Evolutionary conservation across 1,140 invertebrate genomes (phyloP).

Genomic region (Drosophila sp.): DNA sequence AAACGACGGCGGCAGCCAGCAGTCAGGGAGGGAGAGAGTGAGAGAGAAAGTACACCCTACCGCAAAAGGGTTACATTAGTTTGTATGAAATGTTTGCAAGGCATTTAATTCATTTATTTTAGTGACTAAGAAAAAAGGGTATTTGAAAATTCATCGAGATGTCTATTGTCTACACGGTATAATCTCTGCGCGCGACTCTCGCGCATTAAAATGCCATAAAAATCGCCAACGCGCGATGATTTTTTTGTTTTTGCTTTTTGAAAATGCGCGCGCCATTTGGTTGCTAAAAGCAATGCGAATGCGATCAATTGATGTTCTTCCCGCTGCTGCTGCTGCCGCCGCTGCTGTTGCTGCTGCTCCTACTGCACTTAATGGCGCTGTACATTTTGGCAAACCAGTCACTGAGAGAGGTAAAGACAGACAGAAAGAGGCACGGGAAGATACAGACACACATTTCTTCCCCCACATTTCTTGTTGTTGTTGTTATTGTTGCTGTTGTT

Average conservation of each 20-base stretch:
- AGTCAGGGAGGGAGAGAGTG: constrained; percentile 4
- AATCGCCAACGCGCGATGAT: constrained; percentile 66
- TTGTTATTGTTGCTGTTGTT: constrained; percentile 29
- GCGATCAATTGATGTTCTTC: constrained; percentile 31
- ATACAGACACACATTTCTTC: constrained; percentile 28
- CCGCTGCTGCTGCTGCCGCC: constrained; percentile 19
- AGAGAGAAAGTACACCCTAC: constrained; percentile 2
- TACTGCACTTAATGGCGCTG: constrained; percentile 63
- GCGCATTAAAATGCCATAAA: constrained; percentile 77
- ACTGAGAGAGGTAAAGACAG: constrained; percentile 17
- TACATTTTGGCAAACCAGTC: constrained; percentile 57
- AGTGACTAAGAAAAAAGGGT: not conserved
- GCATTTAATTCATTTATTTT: too few relatives aligned
- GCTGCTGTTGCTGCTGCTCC: constrained; percentile 20
- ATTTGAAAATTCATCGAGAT: constrained; percentile 7
- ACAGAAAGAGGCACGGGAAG: constrained; percentile 17
- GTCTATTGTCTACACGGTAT: constrained; percentile 17
- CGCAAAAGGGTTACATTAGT: not conserved
- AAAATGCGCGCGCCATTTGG: constrained; percentile 51
- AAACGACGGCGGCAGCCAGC: not conserved
- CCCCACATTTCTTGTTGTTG: constrained; percentile 32
- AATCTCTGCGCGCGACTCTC: constrained; percentile 48
- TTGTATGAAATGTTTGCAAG: too few relatives aligned
- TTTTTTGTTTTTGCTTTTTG: not conserved
- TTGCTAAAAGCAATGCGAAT: constrained; percentile 41